phyloP scores from a whole-genome alignment of 37 sponge, comb jelly and placozoan species.

The Ianthella basta region DNA sequence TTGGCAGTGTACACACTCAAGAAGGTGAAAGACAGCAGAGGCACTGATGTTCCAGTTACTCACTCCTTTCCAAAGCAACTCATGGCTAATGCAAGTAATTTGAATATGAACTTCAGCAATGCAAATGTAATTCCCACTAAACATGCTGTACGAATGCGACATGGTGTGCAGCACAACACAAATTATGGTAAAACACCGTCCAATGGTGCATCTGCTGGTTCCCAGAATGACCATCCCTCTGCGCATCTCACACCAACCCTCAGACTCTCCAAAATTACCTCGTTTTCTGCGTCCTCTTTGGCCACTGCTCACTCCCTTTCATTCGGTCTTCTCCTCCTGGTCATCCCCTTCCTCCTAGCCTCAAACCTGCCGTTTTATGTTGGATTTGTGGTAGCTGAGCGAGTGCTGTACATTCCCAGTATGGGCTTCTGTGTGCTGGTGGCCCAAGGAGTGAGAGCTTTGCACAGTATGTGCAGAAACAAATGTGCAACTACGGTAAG shows the following conservation, averaged over 20 bases:
- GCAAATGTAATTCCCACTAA: not conserved
- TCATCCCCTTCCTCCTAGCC: conserved; percentile 82
- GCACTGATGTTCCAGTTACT: not conserved
- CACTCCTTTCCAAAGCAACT: too few species aligned
- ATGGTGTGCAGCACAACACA: not conserved
- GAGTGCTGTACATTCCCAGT: conserved; percentile 90
- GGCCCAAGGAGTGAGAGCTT: conserved; percentile 43
- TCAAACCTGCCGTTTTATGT: conserved; percentile 82
- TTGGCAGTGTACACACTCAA: not conserved
- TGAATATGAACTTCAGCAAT: conserved; percentile 6
- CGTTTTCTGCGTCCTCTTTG: not conserved
- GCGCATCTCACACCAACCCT: not conserved
- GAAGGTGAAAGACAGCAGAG: not conserved
- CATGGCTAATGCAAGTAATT: not conserved
- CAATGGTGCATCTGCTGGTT: not conserved
- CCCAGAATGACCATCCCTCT: not conserved
- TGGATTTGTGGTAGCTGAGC: conserved; percentile 89
- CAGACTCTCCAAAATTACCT: not conserved
- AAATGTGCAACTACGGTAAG: too few species aligned
- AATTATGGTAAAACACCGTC: not conserved
- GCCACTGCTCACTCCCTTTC: not conserved
- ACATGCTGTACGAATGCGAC: not conserved
- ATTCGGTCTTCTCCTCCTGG: conserved; percentile 48
- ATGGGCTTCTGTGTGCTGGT: conserved; percentile 82
- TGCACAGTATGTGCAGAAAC: too few species aligned